Percentiles rank a stretch among this genome's conserved stretches.
Conservation (phyloP, 2,113 vertebrate species). For the Pungitius pungitius region DNA sequence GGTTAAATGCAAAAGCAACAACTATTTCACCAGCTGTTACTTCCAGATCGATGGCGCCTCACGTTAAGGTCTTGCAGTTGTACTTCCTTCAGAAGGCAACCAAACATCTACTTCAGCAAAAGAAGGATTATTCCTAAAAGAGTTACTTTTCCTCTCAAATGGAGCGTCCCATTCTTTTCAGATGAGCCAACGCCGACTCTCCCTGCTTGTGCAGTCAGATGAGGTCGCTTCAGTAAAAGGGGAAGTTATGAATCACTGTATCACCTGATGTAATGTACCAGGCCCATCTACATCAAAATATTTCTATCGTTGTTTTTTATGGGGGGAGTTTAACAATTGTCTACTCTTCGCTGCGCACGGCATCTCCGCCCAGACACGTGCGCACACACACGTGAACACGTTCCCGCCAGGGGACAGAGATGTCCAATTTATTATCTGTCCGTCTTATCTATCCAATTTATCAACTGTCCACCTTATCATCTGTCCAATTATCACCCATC, state of each 20-base stretch:
- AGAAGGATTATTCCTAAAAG: background rate
- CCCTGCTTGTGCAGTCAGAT: constrained; percentile 37
- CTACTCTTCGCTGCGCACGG: too few species aligned
- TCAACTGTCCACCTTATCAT: background rate
- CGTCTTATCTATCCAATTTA: too few species aligned
- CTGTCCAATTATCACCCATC: background rate
- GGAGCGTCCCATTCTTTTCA: constrained; percentile 36
- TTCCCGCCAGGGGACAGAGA: too few species aligned
- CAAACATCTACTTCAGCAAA: background rate
- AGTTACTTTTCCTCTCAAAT: constrained; percentile 1
- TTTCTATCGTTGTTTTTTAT: background rate
- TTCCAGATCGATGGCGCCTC: background rate
- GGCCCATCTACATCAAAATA: background rate
- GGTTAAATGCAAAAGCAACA: too few species aligned
- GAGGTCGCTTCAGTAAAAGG: constrained; percentile 13
- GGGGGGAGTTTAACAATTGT: too few species aligned
- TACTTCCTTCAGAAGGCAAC: background rate
- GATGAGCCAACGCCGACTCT: constrained; percentile 34
- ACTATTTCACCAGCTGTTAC: background rate
- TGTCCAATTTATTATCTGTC: too few species aligned
- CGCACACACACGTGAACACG: too few species aligned
- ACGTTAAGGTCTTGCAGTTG: background rate
- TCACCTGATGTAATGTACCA: constrained; percentile 1
- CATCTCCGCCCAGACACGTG: too few species aligned
- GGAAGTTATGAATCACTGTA: constrained; percentile 33